phyloP scores from a whole-genome alignment of 1,140 invertebrate species.

The Hyposmocoma kahamanoa region DNA sequence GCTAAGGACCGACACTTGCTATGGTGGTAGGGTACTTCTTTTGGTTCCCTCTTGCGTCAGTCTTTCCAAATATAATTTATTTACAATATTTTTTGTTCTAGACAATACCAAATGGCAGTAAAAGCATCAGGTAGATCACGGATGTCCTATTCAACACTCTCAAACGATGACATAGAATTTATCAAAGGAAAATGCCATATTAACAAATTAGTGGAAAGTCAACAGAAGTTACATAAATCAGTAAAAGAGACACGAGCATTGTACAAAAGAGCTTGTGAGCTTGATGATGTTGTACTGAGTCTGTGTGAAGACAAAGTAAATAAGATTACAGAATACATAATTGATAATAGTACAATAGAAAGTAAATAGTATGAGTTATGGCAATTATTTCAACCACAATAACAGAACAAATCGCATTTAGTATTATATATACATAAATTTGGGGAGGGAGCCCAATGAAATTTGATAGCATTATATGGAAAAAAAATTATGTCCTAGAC shows the following conservation, averaged over 20 bases:
- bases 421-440: too few species aligned
- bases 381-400: too few species aligned
- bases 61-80: too few species aligned
- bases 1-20: too few species aligned
- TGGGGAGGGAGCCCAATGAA: too few species aligned
- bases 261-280: conserved; percentile 33
- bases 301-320: conserved; percentile 42
- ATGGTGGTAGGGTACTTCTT: too few species aligned
- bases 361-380: too few species aligned
- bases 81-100: conserved; percentile 24
- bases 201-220: conserved; percentile 45
- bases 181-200: conserved; percentile 53
- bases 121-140: conserved; percentile 40
- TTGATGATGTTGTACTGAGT: conserved; percentile 43
- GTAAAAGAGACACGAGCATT: conserved; percentile 39
- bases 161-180: conserved; percentile 61
- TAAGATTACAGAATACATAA: conserved; percentile 43
- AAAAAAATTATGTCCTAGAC: too few species aligned
- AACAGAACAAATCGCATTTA: too few species aligned
- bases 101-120: conserved; percentile 45
- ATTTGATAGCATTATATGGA: too few species aligned
- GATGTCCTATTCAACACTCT: conserved; percentile 45
- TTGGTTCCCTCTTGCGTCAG: too few species aligned
- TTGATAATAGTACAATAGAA: conserved; percentile 52
- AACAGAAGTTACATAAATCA: conserved; percentile 45